phyloP scores from a whole-genome alignment of 2,797 vertebrate species.

The Spinibarbus caldwelli region DNA sequence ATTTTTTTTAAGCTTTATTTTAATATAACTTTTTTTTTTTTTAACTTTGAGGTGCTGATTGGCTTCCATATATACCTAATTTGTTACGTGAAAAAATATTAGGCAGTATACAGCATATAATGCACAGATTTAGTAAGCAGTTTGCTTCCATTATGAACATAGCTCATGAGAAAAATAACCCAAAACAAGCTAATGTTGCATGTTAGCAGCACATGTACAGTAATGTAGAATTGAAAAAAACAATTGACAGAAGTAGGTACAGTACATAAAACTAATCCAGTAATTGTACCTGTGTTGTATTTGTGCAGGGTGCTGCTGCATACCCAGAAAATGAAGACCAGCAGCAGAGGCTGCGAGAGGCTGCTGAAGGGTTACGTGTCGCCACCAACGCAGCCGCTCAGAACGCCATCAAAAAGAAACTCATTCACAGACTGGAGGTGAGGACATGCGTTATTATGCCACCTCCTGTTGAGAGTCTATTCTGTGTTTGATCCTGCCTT shows the following conservation, averaged over 20 bases:
- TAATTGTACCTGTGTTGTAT: constrained; percentile 2
- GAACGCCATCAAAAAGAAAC: constrained; percentile 99
- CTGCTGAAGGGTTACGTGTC: constrained; percentile 93
- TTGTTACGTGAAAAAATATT: too few species aligned
- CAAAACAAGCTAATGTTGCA: background rate
- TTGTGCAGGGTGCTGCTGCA: constrained; percentile 90
- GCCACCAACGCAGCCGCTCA: constrained; percentile 98
- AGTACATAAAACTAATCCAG: background rate
- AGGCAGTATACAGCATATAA: background rate
- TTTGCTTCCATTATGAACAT: background rate
- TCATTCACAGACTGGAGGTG: constrained; percentile 96
- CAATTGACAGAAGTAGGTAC: background rate
- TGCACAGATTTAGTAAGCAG: background rate
- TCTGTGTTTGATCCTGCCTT: constrained; percentile 17
- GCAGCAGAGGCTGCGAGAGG: constrained; percentile 94
- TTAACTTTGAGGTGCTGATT: too few species aligned
- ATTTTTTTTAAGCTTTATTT: background rate
- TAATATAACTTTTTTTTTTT: background rate
- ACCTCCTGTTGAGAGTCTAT: background rate
- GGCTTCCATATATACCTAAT: too few species aligned
- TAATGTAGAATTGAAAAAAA: background rate
- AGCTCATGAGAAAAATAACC: background rate
- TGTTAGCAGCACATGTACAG: background rate
- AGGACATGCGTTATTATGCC: constrained; percentile 50
- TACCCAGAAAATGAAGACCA: constrained; percentile 98